These are phyloP conservation scores for Oenanthe melanoleuca DNA, from an alignment of 2,113 vertebrate genomes.

Conservation along the genomic window DNA sequence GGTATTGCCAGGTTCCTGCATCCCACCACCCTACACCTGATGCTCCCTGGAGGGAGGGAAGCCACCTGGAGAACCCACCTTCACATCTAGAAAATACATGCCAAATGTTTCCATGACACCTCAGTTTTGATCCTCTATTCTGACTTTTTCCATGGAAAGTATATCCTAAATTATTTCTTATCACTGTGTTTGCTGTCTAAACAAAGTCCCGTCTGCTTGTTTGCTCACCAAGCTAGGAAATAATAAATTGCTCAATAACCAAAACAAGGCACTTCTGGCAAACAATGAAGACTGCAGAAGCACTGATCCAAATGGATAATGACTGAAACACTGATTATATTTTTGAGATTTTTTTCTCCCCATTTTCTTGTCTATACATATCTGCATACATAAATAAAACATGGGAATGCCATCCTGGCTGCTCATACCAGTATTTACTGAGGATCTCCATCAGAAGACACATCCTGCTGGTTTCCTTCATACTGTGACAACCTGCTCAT, in stretches of 20 bases:
- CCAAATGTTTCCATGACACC: not conserved
- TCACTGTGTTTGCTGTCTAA: not conserved
- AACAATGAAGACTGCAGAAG: not conserved
- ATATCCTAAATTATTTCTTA: not conserved
- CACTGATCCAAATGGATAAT: not conserved
- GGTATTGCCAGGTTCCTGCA: not conserved
- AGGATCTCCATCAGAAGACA: not conserved
- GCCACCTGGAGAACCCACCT: accelerated
- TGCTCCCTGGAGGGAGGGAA: not conserved
- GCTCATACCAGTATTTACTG: not conserved
- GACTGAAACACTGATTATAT: not conserved
- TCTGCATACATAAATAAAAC: not conserved
- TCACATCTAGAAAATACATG: not conserved
- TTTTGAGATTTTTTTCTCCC: not conserved
- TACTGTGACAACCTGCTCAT: not conserved
- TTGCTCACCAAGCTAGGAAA: not conserved
- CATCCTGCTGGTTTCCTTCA: not conserved
- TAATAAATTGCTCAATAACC: not conserved
- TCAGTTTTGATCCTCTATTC: not conserved
- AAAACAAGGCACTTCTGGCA: not conserved
- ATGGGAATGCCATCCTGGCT: not conserved
- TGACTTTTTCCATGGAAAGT: not conserved
- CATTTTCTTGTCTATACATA: not conserved
- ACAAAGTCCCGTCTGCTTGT: not conserved
- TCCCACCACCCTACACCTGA: accelerated